Conservation (phyloP, 2,888 invertebrate species). For the Drosophila robusta region DNA sequence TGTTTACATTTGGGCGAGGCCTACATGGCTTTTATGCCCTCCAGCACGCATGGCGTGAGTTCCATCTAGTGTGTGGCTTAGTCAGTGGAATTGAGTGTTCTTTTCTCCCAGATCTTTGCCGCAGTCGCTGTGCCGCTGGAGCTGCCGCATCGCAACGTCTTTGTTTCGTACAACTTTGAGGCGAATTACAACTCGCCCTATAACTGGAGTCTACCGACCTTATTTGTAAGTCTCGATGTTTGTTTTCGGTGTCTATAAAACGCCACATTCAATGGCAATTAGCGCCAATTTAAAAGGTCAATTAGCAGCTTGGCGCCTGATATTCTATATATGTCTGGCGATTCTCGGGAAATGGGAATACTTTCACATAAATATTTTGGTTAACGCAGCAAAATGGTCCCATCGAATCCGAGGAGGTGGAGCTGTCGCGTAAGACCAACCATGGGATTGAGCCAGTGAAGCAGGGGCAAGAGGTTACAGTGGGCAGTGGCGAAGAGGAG, state of each 20-base stretch:
- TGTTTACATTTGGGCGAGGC: slow-evolving; percentile 21
- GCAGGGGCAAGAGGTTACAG: background rate
- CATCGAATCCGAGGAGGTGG: slow-evolving; percentile 65
- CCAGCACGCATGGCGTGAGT: slow-evolving; percentile 83
- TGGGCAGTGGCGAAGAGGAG: slow-evolving; percentile 7
- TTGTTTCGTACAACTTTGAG: slow-evolving; percentile 91
- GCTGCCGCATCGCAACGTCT: slow-evolving; percentile 89
- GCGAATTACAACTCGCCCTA: slow-evolving; percentile 88
- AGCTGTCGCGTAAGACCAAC: slow-evolving; percentile 54
- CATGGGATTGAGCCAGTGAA: background rate
- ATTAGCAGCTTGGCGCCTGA: slow-evolving; percentile 56
- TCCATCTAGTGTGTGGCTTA: background rate
- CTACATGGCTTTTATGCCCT: slow-evolving; percentile 76
- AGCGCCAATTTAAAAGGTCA: slow-evolving; percentile 51
- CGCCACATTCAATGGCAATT: slow-evolving; percentile 42
- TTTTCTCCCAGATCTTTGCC: slow-evolving; percentile 87
- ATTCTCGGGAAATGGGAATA: slow-evolving; percentile 6
- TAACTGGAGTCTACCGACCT: slow-evolving; percentile 84
- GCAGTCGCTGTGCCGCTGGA: slow-evolving; percentile 90
- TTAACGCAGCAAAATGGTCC: slow-evolving; percentile 67
- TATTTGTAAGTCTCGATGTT: slow-evolving; percentile 73
- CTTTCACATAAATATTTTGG: slow-evolving; percentile 18
- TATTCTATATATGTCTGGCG: slow-evolving; percentile 6
- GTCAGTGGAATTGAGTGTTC: background rate
- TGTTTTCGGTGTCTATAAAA: slow-evolving; percentile 46